phyloP scores from a whole-genome alignment of 2,888 invertebrate genomes.

The Ennomos fuscantarius region DNA sequence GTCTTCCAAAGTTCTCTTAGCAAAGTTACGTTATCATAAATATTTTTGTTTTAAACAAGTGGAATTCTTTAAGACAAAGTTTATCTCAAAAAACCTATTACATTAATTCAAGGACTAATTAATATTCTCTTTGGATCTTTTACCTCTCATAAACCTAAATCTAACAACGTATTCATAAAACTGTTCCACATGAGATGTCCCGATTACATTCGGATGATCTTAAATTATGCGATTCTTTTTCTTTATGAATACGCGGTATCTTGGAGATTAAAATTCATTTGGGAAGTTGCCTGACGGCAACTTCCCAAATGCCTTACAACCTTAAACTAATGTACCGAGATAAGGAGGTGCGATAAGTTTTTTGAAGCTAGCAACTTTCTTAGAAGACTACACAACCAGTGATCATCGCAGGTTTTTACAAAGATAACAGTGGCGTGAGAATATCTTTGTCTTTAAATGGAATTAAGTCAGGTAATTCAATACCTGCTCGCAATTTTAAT shows the following conservation, averaged over 20 bases:
- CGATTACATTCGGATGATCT: conserved; percentile 23
- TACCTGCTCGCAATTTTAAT: conserved; percentile 50
- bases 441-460: conserved; percentile 47
- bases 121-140: conserved; percentile 59
- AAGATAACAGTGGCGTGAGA: conserved; percentile 58
- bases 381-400: conserved; percentile 46
- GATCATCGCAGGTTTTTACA: conserved; percentile 41
- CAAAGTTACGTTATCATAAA: too few species aligned
- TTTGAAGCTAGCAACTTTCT: conserved; percentile 58
- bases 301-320: conserved; percentile 49
- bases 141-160: conserved; percentile 43
- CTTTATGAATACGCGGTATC: conserved; percentile 60
- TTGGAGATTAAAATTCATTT: conserved; percentile 64
- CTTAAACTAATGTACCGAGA: conserved; percentile 64
- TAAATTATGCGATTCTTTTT: conserved; percentile 53
- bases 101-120: conserved; percentile 51
- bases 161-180: conserved; percentile 59
- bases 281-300: conserved; percentile 44
- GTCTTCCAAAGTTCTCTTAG: too few species aligned
- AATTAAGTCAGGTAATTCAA: conserved; percentile 53
- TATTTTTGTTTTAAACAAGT: too few species aligned
- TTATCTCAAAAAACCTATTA: conserved; percentile 47
- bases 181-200: conserved; percentile 52
- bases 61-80: conserved; percentile 11
- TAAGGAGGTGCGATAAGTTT: conserved; percentile 54